Evolutionary conservation across 2,797 vertebrate species (phyloP), one percentile per base, ranked within the genome.

Genomic region (Mormyrops attenuatus): DNA sequence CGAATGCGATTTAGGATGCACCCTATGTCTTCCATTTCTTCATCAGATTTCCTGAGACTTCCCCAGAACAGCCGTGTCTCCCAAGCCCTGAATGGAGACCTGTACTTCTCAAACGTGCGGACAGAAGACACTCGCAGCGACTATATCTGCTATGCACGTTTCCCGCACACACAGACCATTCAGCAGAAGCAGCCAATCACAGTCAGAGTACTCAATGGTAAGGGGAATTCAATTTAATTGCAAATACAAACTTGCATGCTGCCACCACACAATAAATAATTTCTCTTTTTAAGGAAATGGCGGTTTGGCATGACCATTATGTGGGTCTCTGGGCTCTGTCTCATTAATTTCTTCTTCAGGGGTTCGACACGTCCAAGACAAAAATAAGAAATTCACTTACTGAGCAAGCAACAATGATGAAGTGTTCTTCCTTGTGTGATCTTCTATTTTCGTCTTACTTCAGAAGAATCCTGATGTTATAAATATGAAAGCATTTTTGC

Each of bases 31-130:
- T 44, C 34, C 15, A 41, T 44, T 44, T 80, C 6, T 80, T 5
- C 44, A 17, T n/a, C 41, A 99, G 98, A 97, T 91, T 99, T 99
- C 93, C 97, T 97, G 93, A 97, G 95, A 90, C 95, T 99, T 85
- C 96, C 96, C 17, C 97, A 98, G 91, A 97, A 96, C 88, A 94
- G 95, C 55, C 96, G 98, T 52, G 97, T 99, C 93, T 98, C 98
- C 63, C 98, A 99, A 95, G 96, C 97, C 89, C 92, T 97, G 88
- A 97, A 98, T 89, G 97, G 97, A 92, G 98, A 99, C 93, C 95
- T 99, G 92, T 99, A 98, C 94, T 99, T 99, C 93, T 97, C 98
- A 91, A 99, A 99, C 20, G 96, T 99, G 63, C 95, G 97, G 90
- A 94, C 94, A 91, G 95, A 97, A 88, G 97, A 98, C 87, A 96